phyloP scores from a whole-genome alignment of 2,797 vertebrate species.

The Melanogrammus aeglefinus region DNA sequence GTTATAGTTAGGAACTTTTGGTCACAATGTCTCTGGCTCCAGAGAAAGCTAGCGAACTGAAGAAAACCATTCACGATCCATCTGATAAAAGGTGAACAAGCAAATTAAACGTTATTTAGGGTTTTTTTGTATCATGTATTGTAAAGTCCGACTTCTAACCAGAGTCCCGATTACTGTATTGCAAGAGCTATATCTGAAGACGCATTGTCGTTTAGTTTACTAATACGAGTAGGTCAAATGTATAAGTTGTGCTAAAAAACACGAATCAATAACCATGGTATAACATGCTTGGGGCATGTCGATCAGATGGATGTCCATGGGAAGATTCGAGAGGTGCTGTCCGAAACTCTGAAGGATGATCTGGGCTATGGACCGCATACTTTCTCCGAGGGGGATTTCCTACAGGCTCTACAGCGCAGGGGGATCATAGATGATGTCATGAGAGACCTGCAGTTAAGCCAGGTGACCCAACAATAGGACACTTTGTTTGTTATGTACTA shows the following conservation, averaged over 20 bases:
- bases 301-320: slow-evolving; percentile 89
- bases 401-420: slow-evolving; percentile 82
- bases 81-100: slow-evolving; percentile 79
- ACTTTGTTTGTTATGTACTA: background rate
- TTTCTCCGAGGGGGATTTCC: slow-evolving; percentile 83
- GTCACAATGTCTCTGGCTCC: slow-evolving; percentile 80
- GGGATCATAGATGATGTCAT: slow-evolving; percentile 93
- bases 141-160: too few relatives aligned
- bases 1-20: background rate
- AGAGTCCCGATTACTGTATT: too few relatives aligned
- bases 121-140: background rate
- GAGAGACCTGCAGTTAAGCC: slow-evolving; percentile 83
- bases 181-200: background rate
- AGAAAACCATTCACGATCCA: slow-evolving; percentile 89
- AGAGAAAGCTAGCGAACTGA: slow-evolving; percentile 84
- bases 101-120: background rate
- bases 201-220: background rate
- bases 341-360: slow-evolving; percentile 82
- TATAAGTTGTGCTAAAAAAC: too few relatives aligned
- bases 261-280: background rate
- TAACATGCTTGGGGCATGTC: background rate
- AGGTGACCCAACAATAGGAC: slow-evolving; percentile 51
- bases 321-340: slow-evolving; percentile 87
- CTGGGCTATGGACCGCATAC: slow-evolving; percentile 63
- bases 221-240: too few relatives aligned